Evolutionary conservation across 2,113 vertebrate genomes (phyloP).

Genomic region (Scatophagus argus): DNA sequence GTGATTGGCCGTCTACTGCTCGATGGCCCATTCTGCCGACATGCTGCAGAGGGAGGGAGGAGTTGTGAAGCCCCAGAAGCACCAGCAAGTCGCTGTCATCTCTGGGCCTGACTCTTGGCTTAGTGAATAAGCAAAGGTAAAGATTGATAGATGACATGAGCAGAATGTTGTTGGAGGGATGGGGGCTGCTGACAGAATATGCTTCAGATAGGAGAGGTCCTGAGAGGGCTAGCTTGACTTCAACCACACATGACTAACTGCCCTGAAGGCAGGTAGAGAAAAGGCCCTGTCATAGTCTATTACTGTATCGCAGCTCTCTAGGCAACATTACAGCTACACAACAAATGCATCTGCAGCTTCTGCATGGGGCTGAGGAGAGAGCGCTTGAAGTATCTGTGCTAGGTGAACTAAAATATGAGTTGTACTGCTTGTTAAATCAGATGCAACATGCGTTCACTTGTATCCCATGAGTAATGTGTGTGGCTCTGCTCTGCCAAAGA

Average conservation of each 20-base stretch:
- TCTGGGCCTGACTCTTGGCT: conserved; percentile 65
- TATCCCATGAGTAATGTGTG: conserved; percentile 46
- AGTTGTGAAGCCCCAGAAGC: conserved; percentile 51
- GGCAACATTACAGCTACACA: conserved; percentile 70
- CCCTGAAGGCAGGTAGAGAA: conserved; percentile 78
- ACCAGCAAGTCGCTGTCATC: conserved; percentile 72
- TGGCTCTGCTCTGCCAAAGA: conserved; percentile 18
- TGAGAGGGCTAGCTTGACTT: conserved; percentile 72
- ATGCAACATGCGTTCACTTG: conserved; percentile 33
- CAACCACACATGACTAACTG: conserved; percentile 78
- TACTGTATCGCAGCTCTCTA: conserved; percentile 73
- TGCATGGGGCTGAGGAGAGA: conserved; percentile 25
- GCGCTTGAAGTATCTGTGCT: conserved; percentile 45
- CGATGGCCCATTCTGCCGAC: conserved; percentile 72
- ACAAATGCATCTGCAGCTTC: conserved; percentile 58
- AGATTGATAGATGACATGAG: conserved; percentile 83
- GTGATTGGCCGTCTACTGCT: conserved; percentile 72
- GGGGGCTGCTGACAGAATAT: conserved; percentile 75
- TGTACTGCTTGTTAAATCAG: conserved; percentile 62
- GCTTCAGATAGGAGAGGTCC: conserved; percentile 72
- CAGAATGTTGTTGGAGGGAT: conserved; percentile 68
- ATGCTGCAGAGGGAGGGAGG: conserved; percentile 51
- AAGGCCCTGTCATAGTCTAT: conserved; percentile 82
- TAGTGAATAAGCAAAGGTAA: conserved; percentile 69
- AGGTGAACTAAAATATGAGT: conserved; percentile 51